Conservation (phyloP, 2,888 invertebrate genomes). For the Listrodromus nycthemerus region DNA sequence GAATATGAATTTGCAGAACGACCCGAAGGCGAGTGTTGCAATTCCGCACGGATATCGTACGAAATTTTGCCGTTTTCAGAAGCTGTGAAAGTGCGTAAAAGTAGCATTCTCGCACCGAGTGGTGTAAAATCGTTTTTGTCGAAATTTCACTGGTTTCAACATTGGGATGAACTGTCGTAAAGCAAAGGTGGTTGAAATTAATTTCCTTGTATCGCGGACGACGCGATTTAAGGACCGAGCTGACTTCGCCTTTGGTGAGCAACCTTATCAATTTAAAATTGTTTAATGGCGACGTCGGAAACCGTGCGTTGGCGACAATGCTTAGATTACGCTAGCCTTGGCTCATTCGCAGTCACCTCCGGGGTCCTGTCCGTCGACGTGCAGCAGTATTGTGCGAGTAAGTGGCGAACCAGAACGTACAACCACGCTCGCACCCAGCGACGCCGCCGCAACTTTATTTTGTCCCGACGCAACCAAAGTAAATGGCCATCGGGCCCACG, state of each 20-base stretch:
- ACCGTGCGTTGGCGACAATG: conserved; percentile 65
- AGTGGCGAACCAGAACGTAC: conserved; percentile 55
- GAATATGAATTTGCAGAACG: no score
- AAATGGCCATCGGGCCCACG: neutral
- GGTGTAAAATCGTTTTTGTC: neutral
- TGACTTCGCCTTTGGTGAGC: neutral
- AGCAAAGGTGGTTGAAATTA: neutral
- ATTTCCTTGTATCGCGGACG: conserved; percentile 1
- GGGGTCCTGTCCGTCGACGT: conserved; percentile 51
- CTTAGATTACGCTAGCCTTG: conserved; percentile 64
- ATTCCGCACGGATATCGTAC: no score
- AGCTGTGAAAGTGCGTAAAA: no score
- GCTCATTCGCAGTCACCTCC: conserved; percentile 54
- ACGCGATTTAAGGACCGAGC: neutral
- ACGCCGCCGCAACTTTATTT: conserved; percentile 9
- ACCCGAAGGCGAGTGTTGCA: no score
- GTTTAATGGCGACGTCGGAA: conserved; percentile 53
- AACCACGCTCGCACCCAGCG: neutral
- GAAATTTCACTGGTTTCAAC: neutral
- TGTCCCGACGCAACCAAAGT: conserved; percentile 20
- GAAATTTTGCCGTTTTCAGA: no score
- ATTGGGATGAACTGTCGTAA: neutral
- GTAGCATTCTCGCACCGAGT: no score
- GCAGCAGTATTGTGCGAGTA: conserved; percentile 41
- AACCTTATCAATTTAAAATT: conserved; percentile 43